phyloP scores from a whole-genome alignment of 2,797 vertebrate species.

The Sus cebifrons region DNA sequence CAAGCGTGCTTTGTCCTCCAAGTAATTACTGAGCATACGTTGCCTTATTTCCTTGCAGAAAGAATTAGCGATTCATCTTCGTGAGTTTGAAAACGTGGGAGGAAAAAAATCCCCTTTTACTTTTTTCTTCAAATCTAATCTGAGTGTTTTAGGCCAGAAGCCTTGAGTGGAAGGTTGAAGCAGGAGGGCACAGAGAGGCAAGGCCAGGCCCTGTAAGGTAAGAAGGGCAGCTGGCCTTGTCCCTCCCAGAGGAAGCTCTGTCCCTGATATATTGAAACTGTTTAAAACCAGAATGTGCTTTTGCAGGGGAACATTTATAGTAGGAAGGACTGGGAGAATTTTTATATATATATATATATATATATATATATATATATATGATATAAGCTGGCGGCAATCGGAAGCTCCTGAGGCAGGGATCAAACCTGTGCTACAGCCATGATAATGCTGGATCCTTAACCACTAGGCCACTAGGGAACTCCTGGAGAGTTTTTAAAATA shows the following conservation, averaged over 20 bases:
- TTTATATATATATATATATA: too few relatives aligned
- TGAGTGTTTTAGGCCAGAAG: conserved; percentile 37
- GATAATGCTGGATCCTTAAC: too few relatives aligned
- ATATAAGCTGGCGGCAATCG: too few relatives aligned
- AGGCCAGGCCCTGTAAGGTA: not conserved
- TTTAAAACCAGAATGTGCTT: not conserved
- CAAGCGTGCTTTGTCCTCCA: not conserved
- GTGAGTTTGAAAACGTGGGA: not conserved
- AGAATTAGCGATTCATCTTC: conserved; percentile 47
- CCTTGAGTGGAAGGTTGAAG: not conserved
- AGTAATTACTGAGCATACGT: not conserved
- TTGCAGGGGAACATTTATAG: conserved; percentile 15
- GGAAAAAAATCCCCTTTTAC: not conserved
- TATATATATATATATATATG: too few relatives aligned
- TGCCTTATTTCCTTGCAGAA: conserved; percentile 59
- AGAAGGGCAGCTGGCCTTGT: not conserved
- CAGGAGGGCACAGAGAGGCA: too few relatives aligned
- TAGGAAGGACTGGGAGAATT: not conserved
- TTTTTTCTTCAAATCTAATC: conserved; percentile 35
- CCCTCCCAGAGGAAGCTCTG: not conserved
- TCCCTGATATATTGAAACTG: not conserved
- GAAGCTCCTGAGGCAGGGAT: too few relatives aligned
- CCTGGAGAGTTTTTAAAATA: not conserved
- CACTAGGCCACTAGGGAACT: too few relatives aligned
- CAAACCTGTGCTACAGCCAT: too few relatives aligned